Base-by-base conservation (phyloP, 2,113 vertebrate species). In the Picathartes gymnocephalus region DNA sequence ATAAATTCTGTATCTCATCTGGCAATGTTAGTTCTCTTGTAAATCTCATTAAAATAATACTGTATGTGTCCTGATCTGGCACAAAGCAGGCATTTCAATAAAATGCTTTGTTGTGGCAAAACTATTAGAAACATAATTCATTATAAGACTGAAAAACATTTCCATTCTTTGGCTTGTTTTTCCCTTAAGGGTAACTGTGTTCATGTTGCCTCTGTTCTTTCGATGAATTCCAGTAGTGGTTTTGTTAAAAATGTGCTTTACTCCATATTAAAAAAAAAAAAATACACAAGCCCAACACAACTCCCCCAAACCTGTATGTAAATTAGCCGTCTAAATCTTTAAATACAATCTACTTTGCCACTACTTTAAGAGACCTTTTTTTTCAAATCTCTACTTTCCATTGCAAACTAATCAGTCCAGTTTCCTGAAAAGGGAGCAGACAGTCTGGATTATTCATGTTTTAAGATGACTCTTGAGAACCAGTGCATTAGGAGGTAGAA, bases 91-190 rank as follows among this genome's bases (percentile, higher is more conserved):
- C 95, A 96, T 97, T 98, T 97, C 98, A 98, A 95, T 97, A 97
- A 97, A 98, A 97, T 97, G 97, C 98, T 98, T 98, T 98, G 95
- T 98, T 98, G 98, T 98, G 98, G 98, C 84, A 57, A 97, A 98
- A 97, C 97, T 98, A 95, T 98, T 98, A 98, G 98, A 97, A 98
- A 93, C 97, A 98, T 98, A 98, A 98, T 98, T 97, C 97, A 98
- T 97, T 97, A 95, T 96, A 97, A 97, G 96, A 96, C 95, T 95
- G 97, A 97, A 98, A 98, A 98, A 98, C 97, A 97, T 98, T 98
- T 98, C 96, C 97, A 98, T 97, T 97, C 97, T 98, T 97, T 91
- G 97, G 92, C 92, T 97, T 97, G 93, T 96, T 98, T 97, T 97
- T 81, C 96, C 97, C 97, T 97, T 92, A 92, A 98, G 98, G 97